These are phyloP conservation scores for Philereme transversata DNA, from an alignment of 2,888 invertebrate species.

Conservation along the genomic window DNA sequence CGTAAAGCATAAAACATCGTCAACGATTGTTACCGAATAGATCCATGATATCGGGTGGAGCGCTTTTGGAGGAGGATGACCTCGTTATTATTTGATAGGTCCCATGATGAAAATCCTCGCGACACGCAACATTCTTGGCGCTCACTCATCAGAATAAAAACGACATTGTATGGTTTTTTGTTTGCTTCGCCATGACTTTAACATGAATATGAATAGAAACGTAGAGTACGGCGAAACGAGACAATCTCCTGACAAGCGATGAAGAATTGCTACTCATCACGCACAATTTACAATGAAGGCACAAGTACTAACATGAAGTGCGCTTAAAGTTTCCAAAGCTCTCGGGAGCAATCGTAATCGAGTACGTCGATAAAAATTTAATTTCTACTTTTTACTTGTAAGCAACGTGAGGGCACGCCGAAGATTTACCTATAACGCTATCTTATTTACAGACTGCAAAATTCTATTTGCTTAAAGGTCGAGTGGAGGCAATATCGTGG, in stretches of 20 bases:
- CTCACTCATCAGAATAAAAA: conserved; percentile 78
- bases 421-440: conserved; percentile 75
- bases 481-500: conserved; percentile 82
- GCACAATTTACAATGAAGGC: conserved; percentile 63
- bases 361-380: conserved; percentile 68
- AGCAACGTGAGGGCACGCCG: conserved; percentile 61
- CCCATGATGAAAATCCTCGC: conserved; percentile 76
- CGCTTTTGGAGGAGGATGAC: conserved; percentile 66
- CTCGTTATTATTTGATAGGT: conserved; percentile 80
- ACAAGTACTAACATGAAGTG: conserved; percentile 26
- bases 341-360: conserved; percentile 56
- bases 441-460: conserved; percentile 78
- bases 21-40: conserved; percentile 68
- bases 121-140: conserved; percentile 78
- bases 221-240: conserved; percentile 59
- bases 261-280: conserved; percentile 76
- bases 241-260: conserved; percentile 70
- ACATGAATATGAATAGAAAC: conserved; percentile 74
- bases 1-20: conserved; percentile 72
- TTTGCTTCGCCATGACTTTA: conserved; percentile 54
- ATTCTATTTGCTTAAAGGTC: conserved; percentile 83
- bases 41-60: conserved; percentile 68
- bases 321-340: conserved; percentile 36
- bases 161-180: conserved; percentile 71
- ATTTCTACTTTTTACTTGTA: conserved; percentile 66